These are phyloP conservation scores for Protaetia brevitarsis DNA, from an alignment of 1,140 invertebrate species.

Conservation along the genomic window DNA sequence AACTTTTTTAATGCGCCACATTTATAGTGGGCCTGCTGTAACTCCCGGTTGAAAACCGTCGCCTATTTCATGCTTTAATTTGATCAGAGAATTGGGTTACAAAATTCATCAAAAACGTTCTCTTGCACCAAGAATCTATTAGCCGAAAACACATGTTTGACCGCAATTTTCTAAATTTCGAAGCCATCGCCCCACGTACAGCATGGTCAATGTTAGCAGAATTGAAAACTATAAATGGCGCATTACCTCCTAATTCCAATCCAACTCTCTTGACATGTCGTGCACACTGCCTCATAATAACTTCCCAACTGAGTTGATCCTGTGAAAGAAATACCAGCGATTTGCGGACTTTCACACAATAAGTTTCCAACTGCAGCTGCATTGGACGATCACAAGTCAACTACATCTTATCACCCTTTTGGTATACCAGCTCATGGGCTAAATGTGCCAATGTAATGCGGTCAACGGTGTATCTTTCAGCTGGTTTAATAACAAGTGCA, in stretches of 20 bases:
- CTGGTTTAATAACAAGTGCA: constrained; percentile 96
- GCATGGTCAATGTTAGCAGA: constrained; percentile 89
- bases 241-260: constrained; percentile 97
- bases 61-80: constrained; percentile 77
- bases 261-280: constrained; percentile 84
- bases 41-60: constrained; percentile 70
- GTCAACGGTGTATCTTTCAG: constrained; percentile 96
- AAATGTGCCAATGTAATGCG: constrained; percentile 81
- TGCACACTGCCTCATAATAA: constrained; percentile 81
- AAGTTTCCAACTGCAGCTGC: constrained; percentile 78
- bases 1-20: constrained; percentile 80
- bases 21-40: constrained; percentile 94
- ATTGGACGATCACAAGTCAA: constrained; percentile 79
- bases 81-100: constrained; percentile 65
- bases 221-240: constrained; percentile 96
- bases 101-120: constrained; percentile 80
- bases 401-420: constrained; percentile 83
- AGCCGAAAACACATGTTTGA: constrained; percentile 94
- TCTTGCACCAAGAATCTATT: constrained; percentile 93
- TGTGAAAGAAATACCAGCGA: constrained; percentile 94
- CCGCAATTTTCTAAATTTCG: constrained; percentile 96
- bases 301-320: constrained; percentile 89
- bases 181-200: constrained; percentile 79
- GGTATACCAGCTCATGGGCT: constrained; percentile 79
- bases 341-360: constrained; percentile 78